Evolutionary conservation across 2,113 vertebrate species (phyloP).

Genomic region (Sebastes schlegelii): DNA sequence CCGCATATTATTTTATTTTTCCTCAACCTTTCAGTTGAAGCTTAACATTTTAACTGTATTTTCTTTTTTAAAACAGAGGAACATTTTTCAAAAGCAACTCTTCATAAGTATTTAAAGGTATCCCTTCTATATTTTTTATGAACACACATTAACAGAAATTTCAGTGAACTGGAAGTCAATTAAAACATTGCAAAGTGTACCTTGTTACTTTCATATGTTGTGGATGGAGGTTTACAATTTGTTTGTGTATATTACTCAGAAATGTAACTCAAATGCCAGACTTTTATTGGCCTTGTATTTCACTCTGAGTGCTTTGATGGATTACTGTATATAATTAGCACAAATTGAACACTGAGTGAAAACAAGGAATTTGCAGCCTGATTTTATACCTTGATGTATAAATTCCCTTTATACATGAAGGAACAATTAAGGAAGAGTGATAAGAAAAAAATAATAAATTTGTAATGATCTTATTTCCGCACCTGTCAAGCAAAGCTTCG

Average conservation of each 20-base stretch:
- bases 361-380: neutral
- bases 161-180: neutral
- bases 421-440: neutral
- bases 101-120: no score
- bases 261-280: neutral
- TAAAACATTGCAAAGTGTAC: neutral
- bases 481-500: constrained; percentile 95
- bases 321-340: neutral
- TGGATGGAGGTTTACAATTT: neutral
- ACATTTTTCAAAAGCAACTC: neutral
- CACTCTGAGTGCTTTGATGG: neutral
- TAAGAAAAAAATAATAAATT: neutral
- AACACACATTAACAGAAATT: neutral
- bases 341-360: neutral
- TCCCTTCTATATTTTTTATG: neutral
- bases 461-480: constrained; percentile 34
- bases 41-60: neutral
- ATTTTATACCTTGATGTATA: neutral
- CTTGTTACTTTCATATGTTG: neutral
- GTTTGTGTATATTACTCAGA: neutral
- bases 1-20: neutral
- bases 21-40: neutral
- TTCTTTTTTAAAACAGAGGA: neutral
- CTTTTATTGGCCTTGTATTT: neutral
- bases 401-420: neutral